These are phyloP conservation scores for Montipora capitata DNA, from an alignment of 92 coral and sea anemone genomes.

Conservation along the genomic window DNA sequence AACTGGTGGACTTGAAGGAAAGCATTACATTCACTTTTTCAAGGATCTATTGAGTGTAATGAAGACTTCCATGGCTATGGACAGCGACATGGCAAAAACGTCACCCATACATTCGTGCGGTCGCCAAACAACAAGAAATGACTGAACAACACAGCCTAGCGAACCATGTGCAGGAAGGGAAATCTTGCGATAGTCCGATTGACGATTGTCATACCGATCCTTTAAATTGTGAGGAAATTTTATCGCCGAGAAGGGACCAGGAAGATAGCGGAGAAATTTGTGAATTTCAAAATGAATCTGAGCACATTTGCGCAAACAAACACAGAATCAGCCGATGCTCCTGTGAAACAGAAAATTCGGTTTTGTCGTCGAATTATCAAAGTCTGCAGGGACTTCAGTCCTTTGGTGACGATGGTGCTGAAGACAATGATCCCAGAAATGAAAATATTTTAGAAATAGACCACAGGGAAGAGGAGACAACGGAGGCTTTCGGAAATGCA, in stretches of 20 bases:
- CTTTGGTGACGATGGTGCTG: not conserved
- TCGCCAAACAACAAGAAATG: conserved; percentile 25
- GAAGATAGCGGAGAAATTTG: not conserved
- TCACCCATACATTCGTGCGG: not conserved
- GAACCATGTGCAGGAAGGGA: not conserved
- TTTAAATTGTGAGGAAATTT: not conserved
- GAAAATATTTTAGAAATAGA: not conserved
- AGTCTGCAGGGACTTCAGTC: conserved; percentile 36
- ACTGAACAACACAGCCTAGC: not conserved
- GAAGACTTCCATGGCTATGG: conserved; percentile 10
- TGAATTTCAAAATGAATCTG: conserved; percentile 2
- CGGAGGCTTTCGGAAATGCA: not conserved
- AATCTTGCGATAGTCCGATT: conserved; percentile 2
- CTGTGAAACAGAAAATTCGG: conserved; percentile 45
- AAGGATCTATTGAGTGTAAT: not conserved
- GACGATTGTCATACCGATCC: conserved; percentile 17
- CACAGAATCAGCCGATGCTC: conserved; percentile 27
- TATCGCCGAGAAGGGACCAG: not conserved
- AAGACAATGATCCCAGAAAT: not conserved
- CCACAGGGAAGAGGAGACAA: not conserved
- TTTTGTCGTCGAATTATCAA: conserved; percentile 28
- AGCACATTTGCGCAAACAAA: not conserved
- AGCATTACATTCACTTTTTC: not conserved
- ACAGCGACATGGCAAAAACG: not conserved
- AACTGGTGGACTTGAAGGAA: no score